Base-by-base conservation (phyloP, 1,140 invertebrate genomes). In the Acromyrmex echinatior region DNA sequence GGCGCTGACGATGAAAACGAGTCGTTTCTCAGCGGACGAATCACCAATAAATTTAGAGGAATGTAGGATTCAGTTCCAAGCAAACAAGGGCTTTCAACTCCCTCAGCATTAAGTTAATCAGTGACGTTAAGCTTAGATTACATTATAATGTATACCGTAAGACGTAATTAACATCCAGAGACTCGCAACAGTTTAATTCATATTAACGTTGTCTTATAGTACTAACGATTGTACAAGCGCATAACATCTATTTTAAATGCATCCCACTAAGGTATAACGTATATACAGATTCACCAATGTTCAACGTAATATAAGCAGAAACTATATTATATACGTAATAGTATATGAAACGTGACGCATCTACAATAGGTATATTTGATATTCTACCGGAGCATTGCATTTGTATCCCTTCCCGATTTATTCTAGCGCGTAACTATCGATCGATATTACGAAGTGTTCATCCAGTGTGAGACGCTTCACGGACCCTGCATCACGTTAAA, bases 401-500 rank as follows among this genome's bases (percentile, higher is more conserved):
- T n/a, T 74, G 9, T 74, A 74, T 58, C n/a, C 49, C 45, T 31
- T 2, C 21, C 49, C 39, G n/a, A 28, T 76, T 74, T 51, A 39
- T 74, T 53, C 78, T 25, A 79, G 60, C 49, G 73, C 49, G 51
- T 25, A 53, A 12, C 45, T 60, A 73, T 65, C 65, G 76, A 90
- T 90, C 89, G 49, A 90, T 87, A 86, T 86, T 79, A 88, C 78
- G 65, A 88, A 86, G 89, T 87, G 87, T 45, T 82, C 74, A 79
- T 79, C 77, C 77, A 86, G 76, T 74, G 35, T 66, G 84, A 79
- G 89, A 86, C 76, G 77, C 21, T 68, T 60, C 66, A 63, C 70
- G 49, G 86, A 62, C 85, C 82, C 92, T 88, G 86, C 74, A 25
- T 68, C 85, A 68, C 86, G 84, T 93, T 91, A 92, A 93, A 92